Conservation (phyloP, 2,888 invertebrate species). For the Molorchus minor region DNA sequence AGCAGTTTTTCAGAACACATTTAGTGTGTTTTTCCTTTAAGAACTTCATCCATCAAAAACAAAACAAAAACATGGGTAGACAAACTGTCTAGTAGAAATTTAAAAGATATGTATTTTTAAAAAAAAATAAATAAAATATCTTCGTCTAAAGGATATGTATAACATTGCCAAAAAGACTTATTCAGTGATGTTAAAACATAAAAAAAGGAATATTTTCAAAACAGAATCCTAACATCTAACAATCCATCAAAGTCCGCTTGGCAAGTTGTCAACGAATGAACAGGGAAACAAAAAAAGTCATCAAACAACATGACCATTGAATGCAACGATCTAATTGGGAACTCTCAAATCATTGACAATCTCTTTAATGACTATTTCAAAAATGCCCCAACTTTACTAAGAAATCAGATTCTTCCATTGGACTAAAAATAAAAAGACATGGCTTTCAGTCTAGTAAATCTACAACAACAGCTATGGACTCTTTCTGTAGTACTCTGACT, state of each 20-base stretch:
- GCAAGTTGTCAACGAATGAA: no score
- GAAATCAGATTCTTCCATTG: background rate
- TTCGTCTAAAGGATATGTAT: background rate
- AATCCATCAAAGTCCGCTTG: background rate
- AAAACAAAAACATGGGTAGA: no score
- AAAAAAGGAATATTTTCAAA: background rate
- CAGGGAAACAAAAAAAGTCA: no score
- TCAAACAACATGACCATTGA: no score
- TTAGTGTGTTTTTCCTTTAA: no score
- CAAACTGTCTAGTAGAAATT: background rate
- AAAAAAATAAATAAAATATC: constrained; percentile 1
- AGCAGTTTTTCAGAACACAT: no score
- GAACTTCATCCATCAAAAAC: no score
- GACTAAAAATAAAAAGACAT: no score
- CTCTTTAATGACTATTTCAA: background rate
- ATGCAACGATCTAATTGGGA: background rate
- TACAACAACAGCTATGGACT: no score
- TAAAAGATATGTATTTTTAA: background rate
- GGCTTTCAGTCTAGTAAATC: no score
- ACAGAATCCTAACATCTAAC: background rate
- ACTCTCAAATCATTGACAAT: no score
- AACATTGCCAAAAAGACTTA: background rate
- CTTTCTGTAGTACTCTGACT: no score
- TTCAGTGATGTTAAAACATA: background rate
- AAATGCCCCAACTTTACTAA: background rate